Evolutionary conservation across 2,797 vertebrate species (phyloP).

Genomic region (Siniperca scherzeri): DNA sequence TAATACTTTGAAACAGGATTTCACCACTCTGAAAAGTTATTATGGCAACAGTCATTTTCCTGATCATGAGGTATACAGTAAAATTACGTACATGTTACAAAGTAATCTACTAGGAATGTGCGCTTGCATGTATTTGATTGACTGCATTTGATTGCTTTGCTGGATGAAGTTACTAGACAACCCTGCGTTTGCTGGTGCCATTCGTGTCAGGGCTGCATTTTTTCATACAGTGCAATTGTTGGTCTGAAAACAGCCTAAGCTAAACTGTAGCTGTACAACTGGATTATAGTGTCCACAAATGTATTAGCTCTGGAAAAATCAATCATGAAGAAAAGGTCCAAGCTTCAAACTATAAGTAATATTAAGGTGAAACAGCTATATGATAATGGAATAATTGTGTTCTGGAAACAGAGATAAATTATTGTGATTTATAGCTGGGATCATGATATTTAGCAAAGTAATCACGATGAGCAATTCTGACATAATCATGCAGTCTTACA

Average conservation of each 20-base stretch:
- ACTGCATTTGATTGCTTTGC: not conserved
- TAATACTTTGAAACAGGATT: not conserved
- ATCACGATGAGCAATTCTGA: conserved; percentile 57
- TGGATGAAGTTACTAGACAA: not conserved
- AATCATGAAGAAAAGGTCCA: not conserved
- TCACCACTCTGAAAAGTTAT: not conserved
- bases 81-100: not conserved
- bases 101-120: not conserved
- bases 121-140: not conserved
- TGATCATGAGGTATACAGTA: not conserved
- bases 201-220: conserved; percentile 1
- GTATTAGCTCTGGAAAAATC: conserved; percentile 4
- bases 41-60: not conserved
- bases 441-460: conserved; percentile 38
- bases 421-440: conserved; percentile 41
- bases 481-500: conserved; percentile 26
- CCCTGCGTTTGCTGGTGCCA: not conserved
- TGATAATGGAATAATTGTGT: conserved; percentile 5
- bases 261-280: conserved; percentile 4
- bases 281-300: not conserved
- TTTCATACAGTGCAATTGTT: not conserved
- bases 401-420: conserved; percentile 36
- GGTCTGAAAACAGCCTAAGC: conserved; percentile 3
- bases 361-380: not conserved
- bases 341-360: not conserved